Evolutionary conservation across 2,797 vertebrate genomes (phyloP).

Genomic region (Gymnoscopelus microlampas): DNA sequence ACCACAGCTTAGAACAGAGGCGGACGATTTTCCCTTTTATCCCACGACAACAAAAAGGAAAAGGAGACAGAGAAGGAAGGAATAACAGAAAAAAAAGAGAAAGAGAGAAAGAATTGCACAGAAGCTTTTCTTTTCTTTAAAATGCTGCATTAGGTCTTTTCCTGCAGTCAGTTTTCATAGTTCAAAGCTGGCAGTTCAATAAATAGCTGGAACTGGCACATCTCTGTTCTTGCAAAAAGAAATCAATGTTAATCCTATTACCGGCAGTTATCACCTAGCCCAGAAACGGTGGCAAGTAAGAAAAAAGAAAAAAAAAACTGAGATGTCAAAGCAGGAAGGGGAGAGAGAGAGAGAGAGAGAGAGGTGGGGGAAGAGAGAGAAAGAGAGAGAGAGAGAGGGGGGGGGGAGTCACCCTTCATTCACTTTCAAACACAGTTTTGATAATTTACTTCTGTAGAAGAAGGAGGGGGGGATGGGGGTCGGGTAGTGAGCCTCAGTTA

Average conservation of each 20-base stretch:
- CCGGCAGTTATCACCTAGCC: conserved; percentile 99
- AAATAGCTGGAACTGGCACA: conserved; percentile 99
- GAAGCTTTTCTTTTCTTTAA: conserved; percentile 92
- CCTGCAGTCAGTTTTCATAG: conserved; percentile 96
- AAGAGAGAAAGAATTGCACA: conserved; percentile 87
- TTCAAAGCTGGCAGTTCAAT: conserved; percentile 99
- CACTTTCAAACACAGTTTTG: conserved; percentile 99
- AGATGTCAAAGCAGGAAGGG: conserved; percentile 95
- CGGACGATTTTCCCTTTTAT: conserved; percentile 90
- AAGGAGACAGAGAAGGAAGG: conserved; percentile 78
- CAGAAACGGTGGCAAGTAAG: conserved; percentile 96
- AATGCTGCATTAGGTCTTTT: conserved; percentile 93
- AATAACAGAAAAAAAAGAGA: conserved; percentile 88
- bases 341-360: conserved; percentile 77
- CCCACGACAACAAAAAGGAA: conserved; percentile 85
- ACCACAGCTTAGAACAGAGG: conserved; percentile 94
- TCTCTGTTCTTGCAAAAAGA: conserved; percentile 99
- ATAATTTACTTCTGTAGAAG: conserved; percentile 93
- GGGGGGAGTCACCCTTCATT: conserved; percentile 92
- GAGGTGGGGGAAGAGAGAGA: conserved; percentile 69
- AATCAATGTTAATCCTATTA: conserved; percentile 99
- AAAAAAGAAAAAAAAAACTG: conserved; percentile 89
- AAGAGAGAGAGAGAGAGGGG: conserved; percentile 84
- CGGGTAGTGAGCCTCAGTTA: conserved; percentile 73
- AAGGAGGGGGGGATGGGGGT: conserved; percentile 67